A percentile compares a stretch with the other conserved stretches of the same genome.
phyloP scores from a whole-genome alignment of 2,797 vertebrate genomes.

The Podarcis siculus region DNA sequence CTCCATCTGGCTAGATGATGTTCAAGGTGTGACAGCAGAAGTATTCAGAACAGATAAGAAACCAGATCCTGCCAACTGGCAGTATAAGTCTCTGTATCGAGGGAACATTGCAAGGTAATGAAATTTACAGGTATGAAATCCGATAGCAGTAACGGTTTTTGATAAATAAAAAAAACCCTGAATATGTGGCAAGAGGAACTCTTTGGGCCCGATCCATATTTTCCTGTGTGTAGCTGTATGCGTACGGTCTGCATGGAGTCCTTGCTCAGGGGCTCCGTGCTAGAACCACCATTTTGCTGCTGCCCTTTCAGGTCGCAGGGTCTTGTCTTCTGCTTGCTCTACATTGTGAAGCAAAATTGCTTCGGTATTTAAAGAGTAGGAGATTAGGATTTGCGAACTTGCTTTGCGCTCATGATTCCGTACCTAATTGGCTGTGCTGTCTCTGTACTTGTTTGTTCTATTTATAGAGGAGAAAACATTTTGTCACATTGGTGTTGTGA shows the following conservation, averaged over 20 bases:
- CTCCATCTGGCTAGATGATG: constrained; percentile 90
- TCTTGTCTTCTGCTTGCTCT: background rate
- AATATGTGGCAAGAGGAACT: background rate
- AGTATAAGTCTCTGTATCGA: constrained; percentile 94
- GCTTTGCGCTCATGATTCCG: background rate
- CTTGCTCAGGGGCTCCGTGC: background rate
- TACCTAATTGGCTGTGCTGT: fast-evolving
- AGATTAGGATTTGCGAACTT: constrained; percentile 2
- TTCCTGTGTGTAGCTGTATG: background rate
- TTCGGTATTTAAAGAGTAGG: background rate
- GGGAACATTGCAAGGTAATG: constrained; percentile 90
- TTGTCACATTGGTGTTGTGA: background rate
- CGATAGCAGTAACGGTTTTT: background rate
- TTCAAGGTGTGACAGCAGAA: constrained; percentile 75
- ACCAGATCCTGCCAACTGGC: constrained; percentile 92
- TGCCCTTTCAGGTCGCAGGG: background rate
- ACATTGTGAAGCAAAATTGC: background rate
- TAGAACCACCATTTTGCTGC: background rate
- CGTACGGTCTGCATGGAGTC: background rate
- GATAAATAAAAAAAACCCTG: background rate
- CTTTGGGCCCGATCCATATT: background rate
- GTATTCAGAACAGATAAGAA: constrained; percentile 89
- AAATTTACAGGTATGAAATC: fast-evolving
- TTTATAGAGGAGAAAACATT: background rate
- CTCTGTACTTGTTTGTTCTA: constrained; percentile 5